Evolutionary conservation across 2,888 invertebrate genomes (phyloP).

Genomic region (Tenthredo mesomela): DNA sequence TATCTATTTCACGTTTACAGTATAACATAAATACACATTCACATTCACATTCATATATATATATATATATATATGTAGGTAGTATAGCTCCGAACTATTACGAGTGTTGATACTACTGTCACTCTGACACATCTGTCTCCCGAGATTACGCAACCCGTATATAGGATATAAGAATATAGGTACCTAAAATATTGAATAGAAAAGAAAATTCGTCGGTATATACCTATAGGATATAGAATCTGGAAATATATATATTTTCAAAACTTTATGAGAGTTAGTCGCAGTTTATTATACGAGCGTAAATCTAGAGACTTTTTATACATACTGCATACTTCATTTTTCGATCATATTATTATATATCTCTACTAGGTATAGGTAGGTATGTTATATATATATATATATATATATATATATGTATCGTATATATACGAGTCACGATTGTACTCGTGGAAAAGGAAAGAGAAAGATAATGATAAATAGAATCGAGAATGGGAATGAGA

Average conservation of each 20-base stretch:
- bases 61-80: too few relatives aligned
- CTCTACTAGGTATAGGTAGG: not conserved
- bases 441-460: not conserved
- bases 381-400: not conserved
- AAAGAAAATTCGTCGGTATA: not conserved
- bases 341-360: too few relatives aligned
- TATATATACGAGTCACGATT: not conserved
- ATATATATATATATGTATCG: too few relatives aligned
- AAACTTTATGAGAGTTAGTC: too few relatives aligned
- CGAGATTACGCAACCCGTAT: not conserved
- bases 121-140: not conserved
- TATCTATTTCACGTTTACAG: conserved; percentile 18
- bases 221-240: not conserved
- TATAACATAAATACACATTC: not conserved
- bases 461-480: conserved; percentile 14
- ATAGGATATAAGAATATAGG: not conserved
- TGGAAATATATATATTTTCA: not conserved
- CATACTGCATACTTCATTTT: not conserved
- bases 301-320: not conserved
- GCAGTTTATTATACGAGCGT: too few relatives aligned
- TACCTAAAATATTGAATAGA: too few relatives aligned
- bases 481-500: too few relatives aligned
- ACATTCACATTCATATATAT: not conserved
- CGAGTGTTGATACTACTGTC: conserved; percentile 7
- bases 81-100: not conserved